Evolutionary conservation across 2,888 invertebrate genomes (phyloP).

Genomic region (Polyommatus iphigenia): DNA sequence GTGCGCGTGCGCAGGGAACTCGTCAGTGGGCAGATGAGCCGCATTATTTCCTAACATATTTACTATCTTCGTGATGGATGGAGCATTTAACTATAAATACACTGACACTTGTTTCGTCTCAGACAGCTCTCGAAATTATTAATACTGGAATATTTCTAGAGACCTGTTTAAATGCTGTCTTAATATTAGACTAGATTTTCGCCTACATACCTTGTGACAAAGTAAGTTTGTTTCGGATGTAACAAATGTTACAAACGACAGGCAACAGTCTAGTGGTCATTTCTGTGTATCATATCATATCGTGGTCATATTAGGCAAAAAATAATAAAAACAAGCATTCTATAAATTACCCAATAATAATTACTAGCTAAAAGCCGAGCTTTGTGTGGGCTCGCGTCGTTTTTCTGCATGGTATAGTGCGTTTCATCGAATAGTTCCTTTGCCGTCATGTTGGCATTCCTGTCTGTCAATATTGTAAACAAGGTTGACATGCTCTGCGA

Average conservation of each 20-base stretch:
- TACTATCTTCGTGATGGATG: conserved; percentile 31
- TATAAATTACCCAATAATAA: neutral
- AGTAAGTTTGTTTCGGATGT: neutral
- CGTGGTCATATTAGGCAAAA: neutral
- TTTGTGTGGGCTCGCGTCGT: too few relatives aligned
- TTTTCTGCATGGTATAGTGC: too few relatives aligned
- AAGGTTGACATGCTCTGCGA: too few relatives aligned
- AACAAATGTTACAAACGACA: neutral
- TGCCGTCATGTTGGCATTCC: too few relatives aligned
- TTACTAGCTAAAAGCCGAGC: too few relatives aligned
- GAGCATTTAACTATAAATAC: conserved; percentile 27
- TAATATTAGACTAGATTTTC: conserved; percentile 13
- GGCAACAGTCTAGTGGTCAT: neutral
- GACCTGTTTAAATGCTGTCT: conserved; percentile 13
- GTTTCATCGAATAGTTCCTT: too few relatives aligned
- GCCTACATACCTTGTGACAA: neutral
- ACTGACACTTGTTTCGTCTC: conserved; percentile 15
- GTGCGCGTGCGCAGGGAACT: conserved; percentile 26
- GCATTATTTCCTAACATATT: conserved; percentile 31
- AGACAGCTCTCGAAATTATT: conserved; percentile 27
- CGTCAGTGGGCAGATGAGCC: conserved; percentile 22
- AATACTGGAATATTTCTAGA: conserved; percentile 22
- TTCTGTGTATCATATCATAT: neutral
- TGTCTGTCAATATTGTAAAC: too few relatives aligned
- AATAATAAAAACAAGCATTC: neutral